Evolutionary conservation across 1,140 invertebrate species (phyloP), one percentile per base, ranked within the genome.

Genomic region (Drosophila parvula): DNA sequence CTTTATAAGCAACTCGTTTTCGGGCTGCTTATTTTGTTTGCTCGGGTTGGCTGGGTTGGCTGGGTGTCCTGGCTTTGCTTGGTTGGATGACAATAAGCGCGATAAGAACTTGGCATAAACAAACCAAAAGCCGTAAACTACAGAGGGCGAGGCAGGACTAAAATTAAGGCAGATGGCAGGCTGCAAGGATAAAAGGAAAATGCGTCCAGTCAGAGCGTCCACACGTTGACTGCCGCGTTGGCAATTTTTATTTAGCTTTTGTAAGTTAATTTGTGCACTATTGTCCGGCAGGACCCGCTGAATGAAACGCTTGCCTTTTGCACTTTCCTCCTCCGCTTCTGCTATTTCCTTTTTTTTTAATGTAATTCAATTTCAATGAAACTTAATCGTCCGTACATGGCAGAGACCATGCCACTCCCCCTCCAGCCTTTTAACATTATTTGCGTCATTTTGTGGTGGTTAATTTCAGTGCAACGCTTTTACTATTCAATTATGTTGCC

Each of bases 361-460:
- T 89, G 84, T 89, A 90, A 89, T 89, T 89, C 84, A 84, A 89
- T 89, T 89, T 89, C 84, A 89, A 89, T 89, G 84, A 89, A 89
- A 89, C 89, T 89, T 89, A 89, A 89, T 89, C 84, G 84, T 70
- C 84, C 80, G 84, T 81, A 83, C 78, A 89, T 71, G 78, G 68
- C 75, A 50, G 55, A 47, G 34, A 9, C 34, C 67, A 47, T 32
- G 8, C 58, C n/a, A 7, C 18, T 40, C 11, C 18, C 14, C 11
- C 34, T 10, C n/a, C 12, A 10, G 5, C 47, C 58, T 53, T 59
- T 80, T 79, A 80, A 75, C 84, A 84, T 89, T 89, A 88, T 89
- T 89, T 89, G 80, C 85, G 84, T 89, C 84, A 89, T 89, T 89
- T 73, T 89, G 84, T 89, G 84, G 85, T 89, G 85, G 84, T 89